These are phyloP conservation scores for Microplitis demolitor DNA, from an alignment of 1,140 invertebrate genomes.

Conservation along the genomic window DNA sequence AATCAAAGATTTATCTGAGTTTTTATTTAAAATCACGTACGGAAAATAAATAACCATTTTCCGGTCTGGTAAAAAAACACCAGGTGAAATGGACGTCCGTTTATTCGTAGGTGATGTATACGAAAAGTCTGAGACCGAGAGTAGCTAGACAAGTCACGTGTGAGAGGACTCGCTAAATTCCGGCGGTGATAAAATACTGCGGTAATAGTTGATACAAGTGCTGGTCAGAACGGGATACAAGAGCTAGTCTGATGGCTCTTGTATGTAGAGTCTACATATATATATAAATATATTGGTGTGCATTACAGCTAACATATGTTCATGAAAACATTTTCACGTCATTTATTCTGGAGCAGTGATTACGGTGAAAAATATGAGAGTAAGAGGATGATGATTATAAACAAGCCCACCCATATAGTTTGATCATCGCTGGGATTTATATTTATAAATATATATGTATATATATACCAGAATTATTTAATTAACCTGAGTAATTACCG, in stretches of 20 bases:
- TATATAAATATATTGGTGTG: neutral
- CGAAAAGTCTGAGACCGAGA: neutral
- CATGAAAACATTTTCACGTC: constrained; percentile 8
- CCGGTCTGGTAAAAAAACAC: no score
- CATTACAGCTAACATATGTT: neutral
- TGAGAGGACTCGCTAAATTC: no score
- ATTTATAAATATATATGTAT: neutral
- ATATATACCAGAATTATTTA: constrained; percentile 48
- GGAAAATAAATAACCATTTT: no score
- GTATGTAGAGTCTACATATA: no score
- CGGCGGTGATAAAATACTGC: no score
- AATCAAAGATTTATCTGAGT: no score
- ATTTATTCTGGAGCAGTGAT: neutral
- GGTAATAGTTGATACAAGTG: no score
- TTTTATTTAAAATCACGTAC: no score
- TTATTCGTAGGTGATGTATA: no score
- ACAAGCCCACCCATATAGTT: constrained; percentile 13
- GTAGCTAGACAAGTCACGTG: no score
- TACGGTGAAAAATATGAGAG: neutral
- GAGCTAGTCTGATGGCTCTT: neutral
- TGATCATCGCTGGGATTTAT: constrained; percentile 8
- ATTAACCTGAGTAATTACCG: constrained; percentile 52
- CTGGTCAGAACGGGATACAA: neutral
- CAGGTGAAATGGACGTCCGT: no score
- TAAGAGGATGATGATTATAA: neutral